phyloP scores from a whole-genome alignment of 1,140 invertebrate species.

The Papilio helenus region DNA sequence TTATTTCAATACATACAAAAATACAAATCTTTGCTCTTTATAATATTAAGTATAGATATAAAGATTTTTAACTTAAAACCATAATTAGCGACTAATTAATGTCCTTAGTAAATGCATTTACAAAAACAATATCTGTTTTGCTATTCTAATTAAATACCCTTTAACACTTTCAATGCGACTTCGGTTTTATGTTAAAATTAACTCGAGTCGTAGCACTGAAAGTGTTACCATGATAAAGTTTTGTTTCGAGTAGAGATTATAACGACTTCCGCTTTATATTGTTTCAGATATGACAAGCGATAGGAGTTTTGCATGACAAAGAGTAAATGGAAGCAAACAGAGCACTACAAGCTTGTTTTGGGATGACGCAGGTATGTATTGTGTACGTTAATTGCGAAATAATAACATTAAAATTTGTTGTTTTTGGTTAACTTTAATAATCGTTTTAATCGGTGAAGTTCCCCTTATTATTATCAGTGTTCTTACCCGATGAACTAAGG shows the following conservation, averaged over 20 bases:
- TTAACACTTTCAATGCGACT: not conserved
- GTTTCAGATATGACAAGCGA: constrained; percentile 58
- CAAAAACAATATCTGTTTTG: too few relatives aligned
- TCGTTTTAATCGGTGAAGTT: too few relatives aligned
- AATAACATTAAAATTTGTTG: not conserved
- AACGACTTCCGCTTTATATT: constrained; percentile 43
- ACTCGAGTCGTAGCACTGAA: not conserved
- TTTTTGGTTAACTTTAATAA: not conserved
- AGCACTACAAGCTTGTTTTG: constrained; percentile 41
- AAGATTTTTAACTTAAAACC: too few relatives aligned
- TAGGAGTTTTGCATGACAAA: constrained; percentile 49
- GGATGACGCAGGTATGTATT: constrained; percentile 60
- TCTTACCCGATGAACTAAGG: too few relatives aligned
- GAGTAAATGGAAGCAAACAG: constrained; percentile 26
- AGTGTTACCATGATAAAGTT: constrained; percentile 1
- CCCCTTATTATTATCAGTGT: too few relatives aligned
- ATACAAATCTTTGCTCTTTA: too few relatives aligned
- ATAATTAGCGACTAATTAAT: too few relatives aligned
- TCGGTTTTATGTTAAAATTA: not conserved
- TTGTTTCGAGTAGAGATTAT: constrained; percentile 13
- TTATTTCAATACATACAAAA: too few relatives aligned
- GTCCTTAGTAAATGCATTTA: too few relatives aligned
- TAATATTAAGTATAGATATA: too few relatives aligned
- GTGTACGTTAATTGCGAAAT: constrained; percentile 3
- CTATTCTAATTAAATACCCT: too few relatives aligned